phyloP scores from a whole-genome alignment of 2,113 vertebrate species.

The Spermophilus dauricus region DNA sequence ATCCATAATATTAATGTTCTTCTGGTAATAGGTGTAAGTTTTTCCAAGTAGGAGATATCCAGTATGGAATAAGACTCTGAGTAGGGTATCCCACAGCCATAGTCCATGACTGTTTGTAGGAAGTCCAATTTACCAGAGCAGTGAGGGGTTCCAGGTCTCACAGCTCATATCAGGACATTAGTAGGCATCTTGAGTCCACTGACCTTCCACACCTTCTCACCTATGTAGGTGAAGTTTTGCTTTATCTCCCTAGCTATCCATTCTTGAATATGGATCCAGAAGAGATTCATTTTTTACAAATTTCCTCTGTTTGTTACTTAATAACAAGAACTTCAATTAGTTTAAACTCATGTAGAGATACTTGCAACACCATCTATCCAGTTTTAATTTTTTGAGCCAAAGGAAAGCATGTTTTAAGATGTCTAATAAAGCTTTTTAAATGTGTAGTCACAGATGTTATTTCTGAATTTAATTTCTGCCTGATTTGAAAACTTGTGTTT shows the following conservation, averaged over 20 bases:
- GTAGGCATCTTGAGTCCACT: not conserved
- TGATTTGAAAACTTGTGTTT: constrained; percentile 71
- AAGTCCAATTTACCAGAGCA: not conserved
- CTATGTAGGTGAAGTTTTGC: not conserved
- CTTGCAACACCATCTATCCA: not conserved
- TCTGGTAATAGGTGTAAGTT: not conserved
- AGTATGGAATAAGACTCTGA: not conserved
- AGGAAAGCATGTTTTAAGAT: constrained; percentile 59
- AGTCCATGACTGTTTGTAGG: not conserved
- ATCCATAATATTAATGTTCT: not conserved
- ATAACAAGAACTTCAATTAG: not conserved
- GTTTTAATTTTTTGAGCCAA: not conserved
- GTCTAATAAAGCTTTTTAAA: constrained; percentile 77
- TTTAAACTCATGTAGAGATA: constrained; percentile 37
- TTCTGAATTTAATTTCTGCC: constrained; percentile 79
- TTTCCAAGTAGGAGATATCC: not conserved
- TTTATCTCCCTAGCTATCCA: not conserved
- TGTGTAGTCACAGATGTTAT: constrained; percentile 82
- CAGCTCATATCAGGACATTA: not conserved
- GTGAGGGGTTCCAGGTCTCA: not conserved
- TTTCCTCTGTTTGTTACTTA: not conserved
- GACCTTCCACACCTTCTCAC: not conserved
- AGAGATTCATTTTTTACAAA: not conserved
- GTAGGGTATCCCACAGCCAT: not conserved
- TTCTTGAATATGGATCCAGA: not conserved